Conservation (phyloP, 1,140 invertebrate species). For the Cydia strobilella region DNA sequence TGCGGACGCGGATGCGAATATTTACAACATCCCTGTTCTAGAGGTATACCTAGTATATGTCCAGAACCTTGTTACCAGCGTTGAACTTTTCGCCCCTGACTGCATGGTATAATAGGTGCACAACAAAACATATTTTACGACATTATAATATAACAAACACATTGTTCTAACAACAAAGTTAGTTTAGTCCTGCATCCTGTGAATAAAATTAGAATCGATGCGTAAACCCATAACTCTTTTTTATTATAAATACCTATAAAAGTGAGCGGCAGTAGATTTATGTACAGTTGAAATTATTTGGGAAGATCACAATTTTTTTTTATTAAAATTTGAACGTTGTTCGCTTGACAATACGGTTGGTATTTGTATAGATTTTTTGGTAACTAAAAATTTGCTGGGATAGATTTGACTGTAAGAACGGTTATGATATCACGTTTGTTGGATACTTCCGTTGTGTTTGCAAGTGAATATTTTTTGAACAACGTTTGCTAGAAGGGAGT, state of each 20-base stretch:
- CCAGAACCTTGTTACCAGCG: too few relatives aligned
- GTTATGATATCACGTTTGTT: neutral
- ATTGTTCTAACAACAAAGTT: conserved; percentile 50
- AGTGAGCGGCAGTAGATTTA: conserved; percentile 58
- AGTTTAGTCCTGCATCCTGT: conserved; percentile 59
- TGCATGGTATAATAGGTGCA: neutral
- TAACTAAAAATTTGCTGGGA: neutral
- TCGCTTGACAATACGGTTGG: neutral
- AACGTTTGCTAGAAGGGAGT: neutral
- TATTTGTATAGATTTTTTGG: neutral
- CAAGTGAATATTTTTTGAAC: neutral
- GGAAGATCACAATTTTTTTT: conserved; percentile 38
- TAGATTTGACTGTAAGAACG: neutral
- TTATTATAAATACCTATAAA: conserved; percentile 61
- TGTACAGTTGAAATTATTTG: conserved; percentile 54
- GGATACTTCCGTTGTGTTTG: neutral
- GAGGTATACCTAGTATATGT: too few relatives aligned
- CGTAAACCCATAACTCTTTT: conserved; percentile 57
- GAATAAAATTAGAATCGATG: conserved; percentile 60
- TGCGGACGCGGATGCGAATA: too few relatives aligned
- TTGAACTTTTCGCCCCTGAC: neutral
- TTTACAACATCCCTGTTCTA: too few relatives aligned
- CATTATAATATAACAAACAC: conserved; percentile 42
- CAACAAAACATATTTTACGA: conserved; percentile 37
- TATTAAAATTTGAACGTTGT: conserved; percentile 40